Evolutionary conservation across 1,140 invertebrate genomes (phyloP).

Genomic region (Metaphire vulgaris): DNA sequence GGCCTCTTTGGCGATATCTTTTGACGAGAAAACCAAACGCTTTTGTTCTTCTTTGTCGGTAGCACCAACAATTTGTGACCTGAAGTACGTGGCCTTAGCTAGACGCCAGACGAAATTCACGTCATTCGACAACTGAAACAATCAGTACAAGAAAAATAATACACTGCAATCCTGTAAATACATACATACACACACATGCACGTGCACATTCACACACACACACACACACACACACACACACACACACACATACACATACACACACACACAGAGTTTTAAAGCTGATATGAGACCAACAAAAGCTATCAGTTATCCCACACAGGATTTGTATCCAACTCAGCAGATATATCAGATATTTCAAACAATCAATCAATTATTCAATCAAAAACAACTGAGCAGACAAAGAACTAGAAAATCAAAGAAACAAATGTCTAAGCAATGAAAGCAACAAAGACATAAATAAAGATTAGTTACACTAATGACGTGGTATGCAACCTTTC

Average conservation of each 20-base stretch:
- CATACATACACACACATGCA: not conserved
- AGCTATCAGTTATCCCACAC: too few species aligned
- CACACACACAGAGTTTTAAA: not conserved
- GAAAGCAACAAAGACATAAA: not conserved
- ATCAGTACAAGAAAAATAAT: not conserved
- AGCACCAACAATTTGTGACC: constrained; percentile 53
- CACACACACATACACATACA: not conserved
- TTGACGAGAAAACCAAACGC: constrained; percentile 59
- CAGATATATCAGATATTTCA: too few species aligned
- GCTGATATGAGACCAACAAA: not conserved
- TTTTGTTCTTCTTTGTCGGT: constrained; percentile 54
- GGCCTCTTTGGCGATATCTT: constrained; percentile 58
- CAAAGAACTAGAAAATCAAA: too few species aligned
- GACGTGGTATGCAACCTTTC: too few species aligned
- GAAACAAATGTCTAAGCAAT: too few species aligned
- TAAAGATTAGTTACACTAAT: too few species aligned
- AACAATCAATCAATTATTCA: too few species aligned
- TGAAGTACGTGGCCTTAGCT: constrained; percentile 59
- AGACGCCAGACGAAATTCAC: constrained; percentile 61
- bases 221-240: not conserved
- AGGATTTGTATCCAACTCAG: too few species aligned
- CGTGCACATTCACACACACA: not conserved
- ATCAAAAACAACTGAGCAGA: too few species aligned
- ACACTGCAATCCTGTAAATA: not conserved
- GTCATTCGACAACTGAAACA: constrained; percentile 34